phyloP scores from a whole-genome alignment of 2,888 invertebrate genomes.

The Zaprionus obscuricornis region DNA sequence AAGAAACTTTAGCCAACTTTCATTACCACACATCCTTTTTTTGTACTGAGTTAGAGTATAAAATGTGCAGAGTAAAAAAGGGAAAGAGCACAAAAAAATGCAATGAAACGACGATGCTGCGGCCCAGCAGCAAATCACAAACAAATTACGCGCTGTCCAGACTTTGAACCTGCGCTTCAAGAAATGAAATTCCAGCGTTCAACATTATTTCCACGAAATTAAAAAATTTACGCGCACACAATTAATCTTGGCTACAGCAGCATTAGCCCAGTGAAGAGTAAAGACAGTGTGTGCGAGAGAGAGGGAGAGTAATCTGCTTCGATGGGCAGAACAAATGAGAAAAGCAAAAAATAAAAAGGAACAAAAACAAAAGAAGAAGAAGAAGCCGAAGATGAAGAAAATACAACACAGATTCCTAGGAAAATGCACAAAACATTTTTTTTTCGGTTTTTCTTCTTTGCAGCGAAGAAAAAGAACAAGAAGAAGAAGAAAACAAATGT shows the following conservation, averaged over 20 bases:
- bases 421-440: constrained; percentile 69
- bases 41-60: too few species aligned
- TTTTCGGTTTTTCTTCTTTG: constrained; percentile 7
- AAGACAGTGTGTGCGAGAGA: too few species aligned
- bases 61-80: constrained; percentile 31
- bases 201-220: constrained; percentile 76
- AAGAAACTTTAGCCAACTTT: too few species aligned
- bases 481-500: constrained; percentile 44
- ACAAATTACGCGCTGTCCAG: constrained; percentile 55
- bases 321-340: constrained; percentile 26
- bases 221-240: constrained; percentile 78
- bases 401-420: constrained; percentile 53
- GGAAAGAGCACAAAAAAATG: constrained; percentile 13
- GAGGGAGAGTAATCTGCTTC: too few species aligned
- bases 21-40: too few species aligned
- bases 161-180: constrained; percentile 4
- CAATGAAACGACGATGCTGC: too few species aligned
- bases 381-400: constrained; percentile 28
- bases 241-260: constrained; percentile 61
- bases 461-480: constrained; percentile 21
- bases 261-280: constrained; percentile 31
- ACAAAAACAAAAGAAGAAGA: too few species aligned
- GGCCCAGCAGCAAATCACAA: constrained; percentile 53
- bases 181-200: constrained; percentile 66
- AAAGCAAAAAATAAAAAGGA: constrained; percentile 36